These are phyloP conservation scores for Eulemur rufifrons DNA, from an alignment of 2,113 vertebrate species.

Conservation along the genomic window DNA sequence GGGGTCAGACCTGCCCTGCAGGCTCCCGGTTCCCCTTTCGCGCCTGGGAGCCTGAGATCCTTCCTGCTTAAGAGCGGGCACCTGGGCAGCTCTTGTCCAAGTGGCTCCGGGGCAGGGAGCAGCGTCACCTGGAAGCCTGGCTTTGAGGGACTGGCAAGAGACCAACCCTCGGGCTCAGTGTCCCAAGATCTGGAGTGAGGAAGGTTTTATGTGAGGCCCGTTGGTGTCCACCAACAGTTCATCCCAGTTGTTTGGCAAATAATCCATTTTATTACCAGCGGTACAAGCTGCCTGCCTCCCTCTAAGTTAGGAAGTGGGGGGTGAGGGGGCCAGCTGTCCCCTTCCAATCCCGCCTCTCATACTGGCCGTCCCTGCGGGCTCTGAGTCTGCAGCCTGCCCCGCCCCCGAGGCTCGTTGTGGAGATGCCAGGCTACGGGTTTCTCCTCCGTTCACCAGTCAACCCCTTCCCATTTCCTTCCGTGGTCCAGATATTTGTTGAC, in stretches of 20 bases:
- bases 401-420: rapidly evolving
- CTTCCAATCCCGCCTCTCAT: background rate
- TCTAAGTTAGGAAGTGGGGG: background rate
- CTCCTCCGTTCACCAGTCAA: background rate
- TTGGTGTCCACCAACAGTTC: background rate
- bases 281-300: background rate
- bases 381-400: rapidly evolving
- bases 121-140: background rate
- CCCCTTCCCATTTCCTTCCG: background rate
- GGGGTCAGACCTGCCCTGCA: background rate
- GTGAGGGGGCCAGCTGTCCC: background rate
- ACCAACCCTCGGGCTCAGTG: rapidly evolving
- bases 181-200: background rate
- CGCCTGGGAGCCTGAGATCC: background rate
- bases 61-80: background rate
- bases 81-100: background rate
- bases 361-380: background rate
- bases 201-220: background rate
- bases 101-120: background rate
- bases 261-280: background rate
- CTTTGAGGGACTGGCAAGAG: background rate
- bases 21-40: background rate
- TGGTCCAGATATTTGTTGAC: rapidly evolving
- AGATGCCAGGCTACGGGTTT: no score
- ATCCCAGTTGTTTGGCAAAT: background rate